A percentile compares a stretch with the other conserved stretches of the same genome.
Conservation (phyloP, 2,113 vertebrate species). For the Phyllostomus hastatus region DNA sequence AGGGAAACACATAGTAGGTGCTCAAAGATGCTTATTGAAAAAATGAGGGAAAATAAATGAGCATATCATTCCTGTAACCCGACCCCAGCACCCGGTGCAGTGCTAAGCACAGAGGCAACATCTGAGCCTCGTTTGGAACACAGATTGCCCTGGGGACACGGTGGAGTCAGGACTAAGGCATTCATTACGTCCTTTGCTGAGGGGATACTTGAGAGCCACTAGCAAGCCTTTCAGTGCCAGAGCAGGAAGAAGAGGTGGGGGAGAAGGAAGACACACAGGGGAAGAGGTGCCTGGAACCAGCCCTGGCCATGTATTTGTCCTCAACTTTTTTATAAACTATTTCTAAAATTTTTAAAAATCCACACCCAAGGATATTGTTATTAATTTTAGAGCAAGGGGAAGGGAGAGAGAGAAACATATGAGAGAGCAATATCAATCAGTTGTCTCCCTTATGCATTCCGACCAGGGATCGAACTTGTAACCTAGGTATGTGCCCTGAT, state of each 20-base stretch:
- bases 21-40: not conserved
- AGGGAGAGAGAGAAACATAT: not conserved
- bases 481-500: too few species aligned
- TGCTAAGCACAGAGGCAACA: not conserved
- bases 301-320: not conserved
- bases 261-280: not conserved
- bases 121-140: not conserved
- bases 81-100: not conserved
- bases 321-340: not conserved
- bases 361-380: not conserved
- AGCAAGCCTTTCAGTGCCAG: not conserved
- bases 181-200: not conserved
- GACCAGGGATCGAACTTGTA: too few species aligned
- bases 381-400: not conserved
- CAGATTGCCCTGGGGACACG: not conserved
- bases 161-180: not conserved
- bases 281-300: not conserved
- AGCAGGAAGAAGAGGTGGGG: not conserved
- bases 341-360: not conserved
- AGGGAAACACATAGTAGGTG: not conserved
- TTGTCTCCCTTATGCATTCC: too few species aligned
- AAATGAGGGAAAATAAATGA: not conserved
- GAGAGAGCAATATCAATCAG: too few species aligned
- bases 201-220: not conserved
- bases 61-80: not conserved